Percentiles rank a stretch among this genome's conserved stretches.
Conservation (phyloP, 2,113 vertebrate genomes). For the Planiliza haematocheilus region DNA sequence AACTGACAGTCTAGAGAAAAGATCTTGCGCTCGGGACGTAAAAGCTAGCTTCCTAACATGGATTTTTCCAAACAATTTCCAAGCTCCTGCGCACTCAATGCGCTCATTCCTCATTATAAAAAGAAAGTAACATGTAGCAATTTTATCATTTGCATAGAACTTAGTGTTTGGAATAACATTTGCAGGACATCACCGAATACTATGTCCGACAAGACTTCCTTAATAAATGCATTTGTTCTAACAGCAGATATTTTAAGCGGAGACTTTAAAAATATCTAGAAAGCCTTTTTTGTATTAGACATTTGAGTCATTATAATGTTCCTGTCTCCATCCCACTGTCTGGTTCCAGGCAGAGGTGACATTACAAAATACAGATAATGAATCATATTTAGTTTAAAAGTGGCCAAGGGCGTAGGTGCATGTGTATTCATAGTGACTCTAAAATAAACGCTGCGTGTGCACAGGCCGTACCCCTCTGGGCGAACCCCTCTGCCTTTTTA, state of each 20-base stretch:
- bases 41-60: too few species aligned
- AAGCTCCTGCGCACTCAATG: too few species aligned
- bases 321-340: conserved; percentile 17
- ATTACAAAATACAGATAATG: conserved; percentile 48
- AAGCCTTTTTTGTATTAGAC: conserved; percentile 13
- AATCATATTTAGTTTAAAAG: conserved; percentile 45
- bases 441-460: conserved; percentile 31
- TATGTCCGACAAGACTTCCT: neutral
- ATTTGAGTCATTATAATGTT: conserved; percentile 41
- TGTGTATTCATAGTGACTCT: conserved; percentile 10
- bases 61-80: too few species aligned
- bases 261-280: neutral
- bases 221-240: neutral
- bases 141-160: too few species aligned
- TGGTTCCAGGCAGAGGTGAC: conserved; percentile 57
- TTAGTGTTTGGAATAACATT: too few species aligned
- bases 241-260: neutral
- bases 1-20: neutral
- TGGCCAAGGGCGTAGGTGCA: conserved; percentile 28
- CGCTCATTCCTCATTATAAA: too few species aligned
- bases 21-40: too few species aligned
- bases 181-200: neutral
- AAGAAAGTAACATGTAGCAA: too few species aligned
- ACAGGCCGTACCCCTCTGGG: conserved; percentile 6
- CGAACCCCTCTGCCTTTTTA: conserved; percentile 44